These are phyloP conservation scores for Listronotus oregonensis DNA, from an alignment of 1,140 invertebrate species.

Conservation along the genomic window DNA sequence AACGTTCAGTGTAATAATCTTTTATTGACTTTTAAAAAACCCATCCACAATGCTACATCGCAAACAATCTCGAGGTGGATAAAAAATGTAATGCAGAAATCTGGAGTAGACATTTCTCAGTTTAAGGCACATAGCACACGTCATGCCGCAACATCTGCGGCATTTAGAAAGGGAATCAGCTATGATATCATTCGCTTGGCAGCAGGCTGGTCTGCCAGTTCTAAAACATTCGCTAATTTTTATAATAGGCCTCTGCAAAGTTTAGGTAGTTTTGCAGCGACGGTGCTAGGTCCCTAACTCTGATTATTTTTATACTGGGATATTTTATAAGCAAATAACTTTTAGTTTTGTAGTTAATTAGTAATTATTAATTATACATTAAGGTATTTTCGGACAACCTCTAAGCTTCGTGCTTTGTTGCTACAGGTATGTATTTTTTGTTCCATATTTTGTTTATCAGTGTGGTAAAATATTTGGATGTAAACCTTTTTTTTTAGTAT, in stretches of 20 bases:
- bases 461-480: too few relatives aligned
- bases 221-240: constrained; percentile 36
- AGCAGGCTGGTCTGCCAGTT: constrained; percentile 40
- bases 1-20: background rate
- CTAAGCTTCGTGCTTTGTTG: too few relatives aligned
- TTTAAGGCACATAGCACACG: constrained; percentile 40
- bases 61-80: background rate
- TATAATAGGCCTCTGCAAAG: constrained; percentile 32
- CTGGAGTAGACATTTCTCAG: constrained; percentile 35
- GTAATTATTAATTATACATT: too few relatives aligned
- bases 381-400: too few relatives aligned
- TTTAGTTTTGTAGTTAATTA: too few relatives aligned
- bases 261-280: too few relatives aligned
- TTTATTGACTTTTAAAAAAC: constrained; percentile 17
- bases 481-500: too few relatives aligned
- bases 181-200: constrained; percentile 31
- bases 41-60: background rate
- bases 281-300: too few relatives aligned
- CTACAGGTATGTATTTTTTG: too few relatives aligned
- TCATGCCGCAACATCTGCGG: constrained; percentile 40
- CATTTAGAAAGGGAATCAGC: constrained; percentile 29
- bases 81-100: background rate
- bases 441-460: too few relatives aligned
- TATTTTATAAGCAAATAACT: too few relatives aligned
- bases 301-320: too few relatives aligned